phyloP scores from a whole-genome alignment of 2,888 invertebrate species.

The Caenorhabditis uteleia region DNA sequence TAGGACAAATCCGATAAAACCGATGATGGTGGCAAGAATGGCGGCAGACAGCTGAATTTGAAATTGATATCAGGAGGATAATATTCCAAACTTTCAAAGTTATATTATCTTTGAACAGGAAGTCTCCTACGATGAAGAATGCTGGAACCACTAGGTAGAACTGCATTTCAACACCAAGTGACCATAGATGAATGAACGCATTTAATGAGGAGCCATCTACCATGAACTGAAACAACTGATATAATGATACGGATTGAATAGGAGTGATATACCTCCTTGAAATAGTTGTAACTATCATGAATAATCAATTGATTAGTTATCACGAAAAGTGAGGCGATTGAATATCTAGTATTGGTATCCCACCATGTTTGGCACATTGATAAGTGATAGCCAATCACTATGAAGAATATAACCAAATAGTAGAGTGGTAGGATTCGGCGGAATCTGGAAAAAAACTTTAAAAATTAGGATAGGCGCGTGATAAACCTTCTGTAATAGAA shows the following conservation, averaged over 20 bases:
- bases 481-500: conserved; percentile 7
- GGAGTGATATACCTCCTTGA: too few relatives aligned
- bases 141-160: not conserved
- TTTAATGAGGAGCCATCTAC: not conserved
- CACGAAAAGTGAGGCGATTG: conserved; percentile 1
- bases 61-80: too few relatives aligned
- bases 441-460: too few relatives aligned
- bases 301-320: conserved; percentile 3
- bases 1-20: not conserved
- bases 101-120: too few relatives aligned
- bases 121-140: not conserved
- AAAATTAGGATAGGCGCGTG: too few relatives aligned
- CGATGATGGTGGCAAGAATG: not conserved
- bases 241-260: too few relatives aligned
- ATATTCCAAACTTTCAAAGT: not conserved
- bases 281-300: conserved; percentile 7
- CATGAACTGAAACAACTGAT: not conserved
- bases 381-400: not conserved
- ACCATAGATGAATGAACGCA: not conserved
- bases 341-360: conserved; percentile 3
- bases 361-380: not conserved
- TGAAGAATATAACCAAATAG: conserved; percentile 4
- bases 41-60: too few relatives aligned
- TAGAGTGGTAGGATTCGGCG: conserved; percentile 9
- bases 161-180: not conserved